Evolutionary conservation across 2,797 vertebrate species (phyloP).

Genomic region (Lophotriccus pileatus): DNA sequence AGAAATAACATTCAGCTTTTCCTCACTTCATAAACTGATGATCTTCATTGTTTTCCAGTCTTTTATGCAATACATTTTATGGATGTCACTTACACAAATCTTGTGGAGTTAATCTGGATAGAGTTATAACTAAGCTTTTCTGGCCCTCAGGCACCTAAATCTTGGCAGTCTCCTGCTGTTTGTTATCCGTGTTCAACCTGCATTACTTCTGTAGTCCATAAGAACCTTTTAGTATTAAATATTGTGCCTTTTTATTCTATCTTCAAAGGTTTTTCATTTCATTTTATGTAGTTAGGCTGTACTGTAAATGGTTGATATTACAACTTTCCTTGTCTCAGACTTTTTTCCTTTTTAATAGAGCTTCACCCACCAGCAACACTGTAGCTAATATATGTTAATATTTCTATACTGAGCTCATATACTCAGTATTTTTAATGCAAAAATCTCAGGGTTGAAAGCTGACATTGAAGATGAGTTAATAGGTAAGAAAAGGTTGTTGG

Average conservation of each 20-base stretch:
- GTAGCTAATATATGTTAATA: neutral
- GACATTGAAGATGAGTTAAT: neutral
- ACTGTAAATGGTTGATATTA: neutral
- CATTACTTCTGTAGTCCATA: neutral
- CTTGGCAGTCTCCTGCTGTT: neutral
- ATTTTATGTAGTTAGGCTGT: neutral
- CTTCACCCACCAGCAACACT: neutral
- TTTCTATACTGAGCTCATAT: neutral
- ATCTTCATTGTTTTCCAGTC: neutral
- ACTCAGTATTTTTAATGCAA: neutral
- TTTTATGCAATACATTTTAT: neutral
- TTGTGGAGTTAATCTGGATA: neutral
- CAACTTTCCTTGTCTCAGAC: neutral
- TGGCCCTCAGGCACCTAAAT: neutral
- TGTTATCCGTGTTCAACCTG: slow-evolving; percentile 3
- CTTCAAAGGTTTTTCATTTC: neutral
- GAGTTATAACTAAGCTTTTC: slow-evolving; percentile 17
- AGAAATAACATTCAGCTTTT: neutral
- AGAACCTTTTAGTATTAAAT: neutral
- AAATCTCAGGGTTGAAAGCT: neutral
- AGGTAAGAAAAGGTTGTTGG: neutral
- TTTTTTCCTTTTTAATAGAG: neutral
- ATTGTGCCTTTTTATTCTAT: neutral
- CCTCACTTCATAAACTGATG: neutral
- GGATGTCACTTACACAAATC: neutral